A percentile compares a stretch with the other conserved stretches of the same genome.
Evolutionary conservation across 2,113 vertebrate genomes (phyloP).

Genomic region (Xiphophorus maculatus): DNA sequence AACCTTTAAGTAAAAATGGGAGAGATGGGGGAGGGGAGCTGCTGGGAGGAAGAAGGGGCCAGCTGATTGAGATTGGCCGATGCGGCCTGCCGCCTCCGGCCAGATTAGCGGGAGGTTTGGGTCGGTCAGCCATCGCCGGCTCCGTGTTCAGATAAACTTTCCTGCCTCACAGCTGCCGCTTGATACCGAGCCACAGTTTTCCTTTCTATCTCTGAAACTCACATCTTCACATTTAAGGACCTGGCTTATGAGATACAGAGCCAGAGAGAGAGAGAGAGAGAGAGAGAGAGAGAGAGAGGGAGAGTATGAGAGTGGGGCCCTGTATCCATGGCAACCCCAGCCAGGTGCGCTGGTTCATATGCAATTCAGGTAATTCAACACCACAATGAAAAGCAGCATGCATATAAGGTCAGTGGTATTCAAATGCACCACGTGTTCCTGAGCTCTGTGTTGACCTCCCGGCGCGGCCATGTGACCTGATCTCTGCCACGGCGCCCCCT

Average conservation of each 20-base stretch:
- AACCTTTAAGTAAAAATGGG: slow-evolving; percentile 29
- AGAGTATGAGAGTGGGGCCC: slow-evolving; percentile 47
- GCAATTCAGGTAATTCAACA: slow-evolving; percentile 68
- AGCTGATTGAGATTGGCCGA: slow-evolving; percentile 72
- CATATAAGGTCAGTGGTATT: slow-evolving; percentile 67
- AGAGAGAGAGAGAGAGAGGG: slow-evolving; percentile 5
- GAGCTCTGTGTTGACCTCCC: slow-evolving; percentile 21
- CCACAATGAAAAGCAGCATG: slow-evolving; percentile 51
- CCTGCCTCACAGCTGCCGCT: slow-evolving; percentile 55
- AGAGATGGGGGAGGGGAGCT: slow-evolving; percentile 3
- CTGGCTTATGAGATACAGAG: neutral
- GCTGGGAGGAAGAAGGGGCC: slow-evolving; percentile 37
- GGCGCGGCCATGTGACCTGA: neutral
- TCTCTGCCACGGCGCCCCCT: slow-evolving; percentile 40
- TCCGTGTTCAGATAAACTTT: slow-evolving; percentile 56
- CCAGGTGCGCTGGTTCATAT: slow-evolving; percentile 70
- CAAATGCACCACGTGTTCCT: slow-evolving; percentile 44
- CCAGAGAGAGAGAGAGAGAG: neutral
- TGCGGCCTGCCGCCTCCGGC: slow-evolving; percentile 60
- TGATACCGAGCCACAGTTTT: slow-evolving; percentile 46
- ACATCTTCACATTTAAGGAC: slow-evolving; percentile 45
- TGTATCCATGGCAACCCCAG: slow-evolving; percentile 75
- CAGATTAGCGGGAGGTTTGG: slow-evolving; percentile 68
- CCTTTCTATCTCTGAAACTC: slow-evolving; percentile 50
- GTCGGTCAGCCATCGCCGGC: slow-evolving; percentile 77